Base-by-base conservation (phyloP, 2,888 invertebrate species). In the Orgyia antiqua region DNA sequence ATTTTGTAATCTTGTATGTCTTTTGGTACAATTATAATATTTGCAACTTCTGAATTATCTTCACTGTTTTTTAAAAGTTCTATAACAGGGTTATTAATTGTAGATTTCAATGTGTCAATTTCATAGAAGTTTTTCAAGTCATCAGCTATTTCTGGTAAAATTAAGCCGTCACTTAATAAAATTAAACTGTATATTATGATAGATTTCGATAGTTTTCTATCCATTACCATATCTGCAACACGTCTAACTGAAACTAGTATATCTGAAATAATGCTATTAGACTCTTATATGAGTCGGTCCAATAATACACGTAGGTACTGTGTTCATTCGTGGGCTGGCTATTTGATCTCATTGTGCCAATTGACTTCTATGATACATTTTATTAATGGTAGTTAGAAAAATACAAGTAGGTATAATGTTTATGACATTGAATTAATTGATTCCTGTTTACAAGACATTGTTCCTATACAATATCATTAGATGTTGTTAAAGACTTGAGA, bases 291-390 rank as follows among this genome's bases (percentile, higher is more conserved):
- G 38, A 34, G 32, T 43, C 36, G 41, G 35, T 36, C 41, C 39
- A 53, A 49, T 40, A 42, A 42, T 39, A 38, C 45, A 36, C 41
- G 33, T 32, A 36, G 18, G 34, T 39, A 15, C 15, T 15, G 4
- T 15, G 25, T 30, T 29, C 13, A n/a, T 35, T 29, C 40, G 45
- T 60, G 60, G 56, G 51, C 51, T 55, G 48, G 37, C 34, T 52
- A 63, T 59, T 70, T 64, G 64, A 67, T 45, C 64, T 58, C 51
- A 61, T 66, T 68, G 60, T 47, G 39, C 43, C 71, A 71, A 68
- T 71, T 71, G 71, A 62, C 58, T 57, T 58, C 51, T 43, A 57
- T 58, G 28, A 13, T 42, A n/a, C 11, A n/a, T 13, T 7, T 10
- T 10, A 15, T 4, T 6, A 15, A 15, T 15, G 6, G 6, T 15